Evolutionary conservation across 2,113 vertebrate genomes (phyloP), one percentile per base, ranked within the genome.

Genomic region (Dendrocopos noguchii): DNA sequence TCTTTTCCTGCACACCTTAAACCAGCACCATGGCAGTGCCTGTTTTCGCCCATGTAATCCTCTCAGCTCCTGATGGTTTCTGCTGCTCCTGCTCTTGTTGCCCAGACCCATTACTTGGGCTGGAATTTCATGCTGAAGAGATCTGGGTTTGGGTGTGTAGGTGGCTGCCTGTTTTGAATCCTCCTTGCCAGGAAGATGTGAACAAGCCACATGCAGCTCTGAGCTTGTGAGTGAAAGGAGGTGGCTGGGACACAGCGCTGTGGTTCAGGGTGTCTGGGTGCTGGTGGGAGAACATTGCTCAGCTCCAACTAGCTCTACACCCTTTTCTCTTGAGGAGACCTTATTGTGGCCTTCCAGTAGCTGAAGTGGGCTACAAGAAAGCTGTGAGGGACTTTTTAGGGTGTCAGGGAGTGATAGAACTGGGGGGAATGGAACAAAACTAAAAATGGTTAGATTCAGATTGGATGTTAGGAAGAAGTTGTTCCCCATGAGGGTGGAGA

Each of bases 91-190:
- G 67, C 84, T 94, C 72, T 75, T 80, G 34, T 34, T 92, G 59
- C 71, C 72, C 50, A 63, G 84, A 79, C 63, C 74, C 55, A 36
- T 93, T 80, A 52, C 71, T 93, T 29, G 31, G 77, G 57, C 78
- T 88, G 79, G 24, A 59, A 61, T 68, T 93, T 92, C 73, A 87
- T 7, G 1, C 65, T 73, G 39, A 29, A 83, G 73, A 71, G 91
- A 85, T 82, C 79, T 93, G 89, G 42, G 61, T 78, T 90, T 87
- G 22, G 82, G 65, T 0, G 0, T 64, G 89, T 92, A 68, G 94
- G 93, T 91, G 95, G 87, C 87, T 91, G 94, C 82, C 61, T 87
- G 91, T 89, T 94, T 90, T 92, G 76, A 82, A 78, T 77, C n/a
- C 82, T 90, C 68, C 47, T 42, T 90, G 79, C 95, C 87, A 92